Evolutionary conservation across 2,888 invertebrate genomes (phyloP).

Genomic region (Trichogramma dendrolimi): DNA sequence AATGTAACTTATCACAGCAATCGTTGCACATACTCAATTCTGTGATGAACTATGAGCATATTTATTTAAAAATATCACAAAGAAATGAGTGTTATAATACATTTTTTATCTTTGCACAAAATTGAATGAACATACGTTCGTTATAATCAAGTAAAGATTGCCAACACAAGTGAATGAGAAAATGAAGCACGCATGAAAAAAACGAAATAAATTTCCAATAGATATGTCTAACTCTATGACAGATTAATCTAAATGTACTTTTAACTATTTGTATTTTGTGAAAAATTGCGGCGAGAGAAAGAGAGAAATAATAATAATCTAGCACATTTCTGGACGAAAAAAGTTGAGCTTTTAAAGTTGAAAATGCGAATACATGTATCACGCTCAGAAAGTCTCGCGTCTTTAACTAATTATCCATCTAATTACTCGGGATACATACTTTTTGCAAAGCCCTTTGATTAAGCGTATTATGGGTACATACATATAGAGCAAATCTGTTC

Average conservation of each 20-base stretch:
- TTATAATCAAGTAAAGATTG: too few relatives aligned
- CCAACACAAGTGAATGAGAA: neutral
- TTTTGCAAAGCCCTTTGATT: conserved; percentile 24
- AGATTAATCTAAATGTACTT: conserved; percentile 19
- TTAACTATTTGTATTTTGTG: conserved; percentile 1
- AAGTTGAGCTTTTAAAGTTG: neutral
- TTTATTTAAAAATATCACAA: too few relatives aligned
- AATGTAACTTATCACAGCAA: too few relatives aligned
- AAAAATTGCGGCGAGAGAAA: conserved; percentile 2
- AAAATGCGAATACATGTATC: too few relatives aligned
- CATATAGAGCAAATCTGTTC: neutral
- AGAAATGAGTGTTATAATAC: too few relatives aligned
- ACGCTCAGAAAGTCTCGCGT: conserved; percentile 27
- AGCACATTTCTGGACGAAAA: conserved; percentile 1
- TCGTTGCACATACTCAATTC: too few relatives aligned
- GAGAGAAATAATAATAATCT: conserved; percentile 11
- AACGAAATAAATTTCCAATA: neutral
- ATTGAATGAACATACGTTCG: too few relatives aligned
- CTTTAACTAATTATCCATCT: conserved; percentile 32
- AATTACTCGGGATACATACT: conserved; percentile 30
- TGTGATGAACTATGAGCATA: too few relatives aligned
- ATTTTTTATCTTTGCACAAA: too few relatives aligned
- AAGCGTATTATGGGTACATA: neutral
- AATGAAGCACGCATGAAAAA: neutral
- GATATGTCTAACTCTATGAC: neutral